Base-by-base conservation (phyloP, 1,140 invertebrate genomes). In the Drosophila nigrodunni region DNA sequence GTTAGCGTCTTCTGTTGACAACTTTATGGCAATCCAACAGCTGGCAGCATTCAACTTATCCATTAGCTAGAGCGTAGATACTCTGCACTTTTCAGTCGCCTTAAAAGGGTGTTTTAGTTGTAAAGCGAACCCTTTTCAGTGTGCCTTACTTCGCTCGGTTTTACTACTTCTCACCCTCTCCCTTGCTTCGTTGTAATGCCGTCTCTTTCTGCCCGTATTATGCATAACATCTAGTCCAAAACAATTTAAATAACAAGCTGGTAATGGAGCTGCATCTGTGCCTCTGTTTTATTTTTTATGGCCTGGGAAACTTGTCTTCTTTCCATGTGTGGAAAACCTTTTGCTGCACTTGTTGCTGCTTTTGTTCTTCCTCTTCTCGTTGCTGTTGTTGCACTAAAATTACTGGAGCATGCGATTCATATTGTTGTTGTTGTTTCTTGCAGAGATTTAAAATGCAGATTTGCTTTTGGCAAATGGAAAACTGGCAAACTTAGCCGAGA, bases 231-330 rank as follows among this genome's bases (percentile, higher is more conserved):
- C 57, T 80, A 64, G 77, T 54, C 15, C 68, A 80, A 75, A 85
- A 80, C 81, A 85, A 85, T 83, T 83, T 83, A 83, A 83, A 85
- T 85, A 83, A 85, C 70, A 74, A 68, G 62, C 80, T 83, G 81
- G 81, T 83, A 83, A 85, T 85, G 77, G 67, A 71, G 70, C 64
- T 66, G 52, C 60, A 44, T 49, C 50, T 65, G 41, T 54, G 39
- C 5, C 30, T 43, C 39, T 59, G 18, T 10, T 8, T 21, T 18
- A 15, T 15, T 41, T 10, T 54, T 13, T 46, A 18, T 66, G 70
- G 75, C 77, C 80, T 83, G 81, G 77, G 81, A 83, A 83, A 60
- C 58, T 43, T 47, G 13, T 54, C 18, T 60, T 15, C 35, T 15
- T 50, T 25, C 50, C 68, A 79, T 46, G 69, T 80, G 78, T 85